Percentiles rank a stretch among this genome's conserved stretches.
Evolutionary conservation across 2,797 vertebrate genomes (phyloP).

Genomic region (Coccyzus lansbergi): DNA sequence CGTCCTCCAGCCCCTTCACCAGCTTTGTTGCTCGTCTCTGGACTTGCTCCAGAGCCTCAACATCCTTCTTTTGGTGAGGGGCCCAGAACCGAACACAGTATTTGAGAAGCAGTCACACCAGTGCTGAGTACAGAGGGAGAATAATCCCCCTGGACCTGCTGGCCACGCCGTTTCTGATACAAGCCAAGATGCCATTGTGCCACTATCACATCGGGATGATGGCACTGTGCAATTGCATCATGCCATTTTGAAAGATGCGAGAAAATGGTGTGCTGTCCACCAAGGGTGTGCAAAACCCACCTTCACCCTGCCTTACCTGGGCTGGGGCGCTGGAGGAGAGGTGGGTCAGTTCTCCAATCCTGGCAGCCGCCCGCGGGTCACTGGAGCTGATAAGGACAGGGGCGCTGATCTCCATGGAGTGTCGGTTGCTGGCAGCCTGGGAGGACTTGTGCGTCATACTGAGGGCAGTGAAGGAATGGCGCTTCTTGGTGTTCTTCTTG

Average conservation of each 20-base stretch:
- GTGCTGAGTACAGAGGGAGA: no score
- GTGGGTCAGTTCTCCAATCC: constrained; percentile 85
- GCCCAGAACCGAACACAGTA: no score
- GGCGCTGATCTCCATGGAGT: constrained; percentile 98
- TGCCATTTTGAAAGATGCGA: not conserved
- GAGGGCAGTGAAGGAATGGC: constrained; percentile 95
- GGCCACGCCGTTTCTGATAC: no score
- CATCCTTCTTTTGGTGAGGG: no score
- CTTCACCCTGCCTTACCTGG: constrained; percentile 75
- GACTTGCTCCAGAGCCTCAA: no score
- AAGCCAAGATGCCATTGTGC: no score
- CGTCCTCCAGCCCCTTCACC: no score
- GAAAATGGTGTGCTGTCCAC: accelerated
- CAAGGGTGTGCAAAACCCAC: not conserved
- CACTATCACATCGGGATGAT: accelerated
- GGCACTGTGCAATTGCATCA: accelerated
- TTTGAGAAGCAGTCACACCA: no score
- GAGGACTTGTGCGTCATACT: constrained; percentile 95
- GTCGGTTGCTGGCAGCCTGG: constrained; percentile 90
- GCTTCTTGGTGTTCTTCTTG: constrained; percentile 98
- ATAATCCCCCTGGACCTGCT: no score
- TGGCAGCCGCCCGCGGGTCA: constrained; percentile 91
- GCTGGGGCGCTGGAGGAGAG: constrained; percentile 83
- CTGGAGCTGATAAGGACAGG: constrained; percentile 97
- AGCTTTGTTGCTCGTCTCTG: no score